Base-by-base conservation (phyloP, 2,113 vertebrate species). In the Tyto alba region DNA sequence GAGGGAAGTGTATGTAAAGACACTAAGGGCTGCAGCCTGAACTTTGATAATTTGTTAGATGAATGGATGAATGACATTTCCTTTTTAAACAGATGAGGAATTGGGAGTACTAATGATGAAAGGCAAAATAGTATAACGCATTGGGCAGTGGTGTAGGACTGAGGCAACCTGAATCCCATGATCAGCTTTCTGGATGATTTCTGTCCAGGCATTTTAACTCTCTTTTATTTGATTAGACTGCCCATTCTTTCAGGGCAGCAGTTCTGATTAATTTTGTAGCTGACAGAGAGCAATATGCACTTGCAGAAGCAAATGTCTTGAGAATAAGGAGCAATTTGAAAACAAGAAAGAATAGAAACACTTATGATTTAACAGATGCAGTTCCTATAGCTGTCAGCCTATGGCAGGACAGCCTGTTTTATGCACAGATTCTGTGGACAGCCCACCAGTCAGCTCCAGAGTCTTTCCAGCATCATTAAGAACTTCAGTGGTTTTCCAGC, bases 1-100 rank as follows among this genome's bases (percentile, higher is more conserved):
- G 97, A 95, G 95, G 96, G 97, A 95, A 89, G 87, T 92, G 60
- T 95, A 53, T 83, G 76, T 96, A 97, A 97, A 97, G 96, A 27
- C 82, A 95, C 72, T 85, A 68, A 77, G 27, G 32, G 62, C 34
- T 6, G 16, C 53, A 47, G 48, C 25, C 14, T 63, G 6, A 36
- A 26, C 62, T 86, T 27, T 2, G 64, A 43, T 81, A 64, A 89
- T 85, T 82, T 84, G 71, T 82, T 91, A 43, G 53, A 43, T 32
- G 50, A 91, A 77, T 9, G 5, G 25, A 43, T 32, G 50, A 91
- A 77, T 9, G 5, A 23, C 50, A 38, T 85, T 94, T 75, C n/a
- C n/a, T 78, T 88, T 88, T 60, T 6, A 63, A 69, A 66, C 3
- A 3, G 8, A 40, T 43, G 43, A 84, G n/a, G 6, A 30, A 55